Conservation (phyloP, 2,888 invertebrate species). For the Sinelater perroti region DNA sequence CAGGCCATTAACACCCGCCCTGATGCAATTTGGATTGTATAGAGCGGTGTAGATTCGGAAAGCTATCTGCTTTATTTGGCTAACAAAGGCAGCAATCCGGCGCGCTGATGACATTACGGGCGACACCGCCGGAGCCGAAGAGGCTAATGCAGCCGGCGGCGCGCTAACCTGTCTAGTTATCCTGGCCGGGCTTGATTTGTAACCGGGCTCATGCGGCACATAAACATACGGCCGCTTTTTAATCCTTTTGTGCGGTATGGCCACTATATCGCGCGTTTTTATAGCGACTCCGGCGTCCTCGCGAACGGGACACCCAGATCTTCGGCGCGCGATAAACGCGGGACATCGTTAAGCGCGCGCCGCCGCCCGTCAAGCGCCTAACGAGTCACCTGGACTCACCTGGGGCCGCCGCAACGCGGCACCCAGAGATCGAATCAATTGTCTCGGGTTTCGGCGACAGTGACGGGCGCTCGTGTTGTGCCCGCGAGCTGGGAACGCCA, state of each 20-base stretch:
- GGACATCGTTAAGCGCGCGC: slow-evolving; percentile 19
- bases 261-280: slow-evolving; percentile 30
- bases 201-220: slow-evolving; percentile 43
- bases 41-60: slow-evolving; percentile 57
- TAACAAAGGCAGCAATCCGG: slow-evolving; percentile 55
- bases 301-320: slow-evolving; percentile 21
- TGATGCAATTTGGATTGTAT: slow-evolving; percentile 62
- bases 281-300: slow-evolving; percentile 23
- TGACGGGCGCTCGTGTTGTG: slow-evolving; percentile 15
- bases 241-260: slow-evolving; percentile 39
- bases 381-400: slow-evolving; percentile 24
- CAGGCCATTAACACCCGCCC: slow-evolving; percentile 62
- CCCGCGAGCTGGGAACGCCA: slow-evolving; percentile 32
- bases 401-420: slow-evolving; percentile 15
- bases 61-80: slow-evolving; percentile 58
- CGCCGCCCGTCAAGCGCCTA: slow-evolving; percentile 23
- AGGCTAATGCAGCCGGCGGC: slow-evolving; percentile 45
- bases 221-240: slow-evolving; percentile 43
- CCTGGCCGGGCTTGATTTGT: slow-evolving; percentile 48
- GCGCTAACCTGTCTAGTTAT: slow-evolving; percentile 47
- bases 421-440: slow-evolving; percentile 28
- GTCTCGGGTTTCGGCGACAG: slow-evolving; percentile 30
- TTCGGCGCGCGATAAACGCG: slow-evolving; percentile 14
- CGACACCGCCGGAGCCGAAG: slow-evolving; percentile 44
- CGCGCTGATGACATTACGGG: slow-evolving; percentile 56